Conservation (phyloP, 2,797 vertebrate species). For the Darevskia mixta region DNA sequence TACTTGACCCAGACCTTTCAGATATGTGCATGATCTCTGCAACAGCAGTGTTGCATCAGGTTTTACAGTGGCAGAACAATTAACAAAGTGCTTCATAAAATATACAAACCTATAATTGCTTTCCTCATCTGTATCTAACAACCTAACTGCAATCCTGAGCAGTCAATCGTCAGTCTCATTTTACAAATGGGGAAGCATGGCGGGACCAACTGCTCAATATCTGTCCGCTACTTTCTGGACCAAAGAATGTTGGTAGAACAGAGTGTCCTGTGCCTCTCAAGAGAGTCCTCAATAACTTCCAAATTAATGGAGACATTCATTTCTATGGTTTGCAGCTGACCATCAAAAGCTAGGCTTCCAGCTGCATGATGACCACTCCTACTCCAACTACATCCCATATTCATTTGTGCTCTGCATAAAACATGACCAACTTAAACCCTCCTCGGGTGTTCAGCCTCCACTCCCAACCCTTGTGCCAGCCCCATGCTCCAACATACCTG, state of each 20-base stretch:
- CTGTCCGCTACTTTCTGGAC: too few relatives aligned
- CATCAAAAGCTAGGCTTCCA: background rate
- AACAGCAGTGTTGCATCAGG: background rate
- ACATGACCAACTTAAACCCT: background rate
- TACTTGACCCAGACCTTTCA: background rate
- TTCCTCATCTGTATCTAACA: background rate
- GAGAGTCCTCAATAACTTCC: background rate
- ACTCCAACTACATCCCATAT: background rate
- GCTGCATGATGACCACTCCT: background rate
- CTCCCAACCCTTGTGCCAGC: too few relatives aligned
- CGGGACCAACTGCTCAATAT: too few relatives aligned
- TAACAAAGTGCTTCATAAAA: background rate
- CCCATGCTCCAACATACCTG: too few relatives aligned
- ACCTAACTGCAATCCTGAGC: background rate
- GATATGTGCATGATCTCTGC: background rate
- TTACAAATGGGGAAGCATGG: background rate
- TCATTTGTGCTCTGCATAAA: background rate
- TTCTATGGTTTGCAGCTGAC: background rate
- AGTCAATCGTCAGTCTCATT: background rate
- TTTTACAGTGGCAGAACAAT: background rate
- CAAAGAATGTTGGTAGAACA: background rate
- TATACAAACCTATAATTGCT: background rate
- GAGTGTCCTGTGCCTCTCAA: background rate
- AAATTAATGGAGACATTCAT: background rate
- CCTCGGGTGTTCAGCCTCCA: background rate